phyloP scores from a whole-genome alignment of 2,113 vertebrate species.

The Meriones unguiculatus region DNA sequence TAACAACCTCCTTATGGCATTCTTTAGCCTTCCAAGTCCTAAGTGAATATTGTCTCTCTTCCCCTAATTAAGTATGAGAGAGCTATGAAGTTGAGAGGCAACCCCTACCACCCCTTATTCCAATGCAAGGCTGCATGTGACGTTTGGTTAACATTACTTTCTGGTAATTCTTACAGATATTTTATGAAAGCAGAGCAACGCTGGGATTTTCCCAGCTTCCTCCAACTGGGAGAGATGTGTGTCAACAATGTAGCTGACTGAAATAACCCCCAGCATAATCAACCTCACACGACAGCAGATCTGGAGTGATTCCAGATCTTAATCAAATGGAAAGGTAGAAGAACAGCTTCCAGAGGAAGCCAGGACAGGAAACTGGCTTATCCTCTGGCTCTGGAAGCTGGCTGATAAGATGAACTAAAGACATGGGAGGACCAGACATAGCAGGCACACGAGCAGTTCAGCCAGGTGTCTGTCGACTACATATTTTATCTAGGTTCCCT shows the following conservation, averaged over 20 bases:
- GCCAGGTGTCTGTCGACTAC: not conserved
- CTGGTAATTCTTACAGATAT: not conserved
- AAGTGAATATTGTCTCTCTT: not conserved
- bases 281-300: not conserved
- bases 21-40: not conserved
- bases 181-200: not conserved
- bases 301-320: not conserved
- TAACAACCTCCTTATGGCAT: not conserved
- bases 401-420: not conserved
- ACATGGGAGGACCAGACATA: not conserved
- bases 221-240: constrained; percentile 4
- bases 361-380: not conserved
- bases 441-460: not conserved
- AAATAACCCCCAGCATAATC: not conserved
- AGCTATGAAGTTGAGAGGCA: not conserved
- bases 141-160: not conserved
- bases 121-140: not conserved
- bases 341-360: not conserved
- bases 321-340: not conserved
- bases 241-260: constrained; percentile 33
- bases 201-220: not conserved
- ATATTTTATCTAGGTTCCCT: not conserved
- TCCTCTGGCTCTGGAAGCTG: not conserved
- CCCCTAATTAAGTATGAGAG: not conserved
- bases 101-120: not conserved